Evolutionary conservation across 2,113 vertebrate species (phyloP).

Genomic region (Orycteropus afer): DNA sequence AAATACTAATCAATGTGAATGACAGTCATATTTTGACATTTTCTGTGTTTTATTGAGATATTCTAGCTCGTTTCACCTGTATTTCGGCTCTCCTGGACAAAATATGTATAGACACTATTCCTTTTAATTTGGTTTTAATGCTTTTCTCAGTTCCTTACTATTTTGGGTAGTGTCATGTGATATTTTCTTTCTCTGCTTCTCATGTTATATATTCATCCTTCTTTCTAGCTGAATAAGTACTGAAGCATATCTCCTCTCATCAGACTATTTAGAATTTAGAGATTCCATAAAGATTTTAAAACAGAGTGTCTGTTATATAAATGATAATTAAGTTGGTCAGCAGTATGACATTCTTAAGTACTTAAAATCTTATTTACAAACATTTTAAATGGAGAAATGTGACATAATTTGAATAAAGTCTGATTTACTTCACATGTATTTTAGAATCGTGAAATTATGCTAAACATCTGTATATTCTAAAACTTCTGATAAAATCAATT

Average conservation of each 20-base stretch:
- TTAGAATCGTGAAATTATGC: constrained; percentile 17
- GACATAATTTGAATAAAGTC: background rate
- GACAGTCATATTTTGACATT: background rate
- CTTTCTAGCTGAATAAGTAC: constrained; percentile 4
- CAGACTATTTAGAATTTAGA: background rate
- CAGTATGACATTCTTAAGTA: background rate
- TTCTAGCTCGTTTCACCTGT: background rate
- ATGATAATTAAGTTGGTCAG: background rate
- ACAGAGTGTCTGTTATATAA: background rate
- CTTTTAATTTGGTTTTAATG: background rate
- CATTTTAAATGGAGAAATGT: constrained; percentile 17
- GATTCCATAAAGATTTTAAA: background rate
- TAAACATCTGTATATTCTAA: background rate
- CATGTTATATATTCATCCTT: background rate
- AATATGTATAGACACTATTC: background rate
- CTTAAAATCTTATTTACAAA: background rate
- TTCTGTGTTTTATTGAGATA: background rate
- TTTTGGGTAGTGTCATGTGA: background rate
- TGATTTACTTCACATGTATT: background rate
- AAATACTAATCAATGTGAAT: background rate
- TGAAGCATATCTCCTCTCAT: background rate
- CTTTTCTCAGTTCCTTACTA: background rate
- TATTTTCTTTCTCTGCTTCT: constrained; percentile 41
- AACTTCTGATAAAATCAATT: background rate
- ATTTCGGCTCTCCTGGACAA: background rate